Evolutionary conservation across 1,140 invertebrate species (phyloP).

Genomic region (Psix sp.): DNA sequence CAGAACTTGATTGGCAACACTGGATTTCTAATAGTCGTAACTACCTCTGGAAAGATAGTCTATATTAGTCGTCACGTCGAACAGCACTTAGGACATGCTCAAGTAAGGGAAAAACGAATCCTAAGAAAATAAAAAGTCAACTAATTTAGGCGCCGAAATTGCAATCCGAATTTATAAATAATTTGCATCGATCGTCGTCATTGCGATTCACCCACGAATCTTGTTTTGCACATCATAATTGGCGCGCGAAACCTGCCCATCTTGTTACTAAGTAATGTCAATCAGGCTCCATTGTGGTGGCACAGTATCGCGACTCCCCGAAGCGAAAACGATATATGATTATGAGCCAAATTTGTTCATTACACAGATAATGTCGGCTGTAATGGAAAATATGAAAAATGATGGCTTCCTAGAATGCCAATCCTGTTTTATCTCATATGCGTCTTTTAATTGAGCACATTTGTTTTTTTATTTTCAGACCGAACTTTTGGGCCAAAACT

Average conservation of each 20-base stretch:
- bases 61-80: constrained; percentile 91
- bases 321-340: constrained; percentile 67
- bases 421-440: neutral
- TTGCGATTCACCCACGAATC: no score
- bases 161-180: no score
- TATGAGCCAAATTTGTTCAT: constrained; percentile 42
- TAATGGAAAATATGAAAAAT: constrained; percentile 3
- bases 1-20: constrained; percentile 79
- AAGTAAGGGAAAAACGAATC: constrained; percentile 82
- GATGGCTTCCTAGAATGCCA: no score
- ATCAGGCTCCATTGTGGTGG: constrained; percentile 70
- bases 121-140: neutral
- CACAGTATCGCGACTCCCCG: constrained; percentile 63
- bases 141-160: neutral
- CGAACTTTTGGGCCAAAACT: constrained; percentile 89
- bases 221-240: constrained; percentile 26
- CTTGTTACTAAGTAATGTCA: constrained; percentile 64
- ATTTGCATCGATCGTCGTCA: no score
- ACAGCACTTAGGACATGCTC: constrained; percentile 87
- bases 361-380: constrained; percentile 7
- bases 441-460: neutral
- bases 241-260: constrained; percentile 39
- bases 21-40: constrained; percentile 87
- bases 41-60: constrained; percentile 89
- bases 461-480: constrained; percentile 77